A percentile compares a stretch with the other conserved stretches of the same genome.
Evolutionary conservation across 1,140 invertebrate genomes (phyloP).

Genomic region (Anthonomus grandis): DNA sequence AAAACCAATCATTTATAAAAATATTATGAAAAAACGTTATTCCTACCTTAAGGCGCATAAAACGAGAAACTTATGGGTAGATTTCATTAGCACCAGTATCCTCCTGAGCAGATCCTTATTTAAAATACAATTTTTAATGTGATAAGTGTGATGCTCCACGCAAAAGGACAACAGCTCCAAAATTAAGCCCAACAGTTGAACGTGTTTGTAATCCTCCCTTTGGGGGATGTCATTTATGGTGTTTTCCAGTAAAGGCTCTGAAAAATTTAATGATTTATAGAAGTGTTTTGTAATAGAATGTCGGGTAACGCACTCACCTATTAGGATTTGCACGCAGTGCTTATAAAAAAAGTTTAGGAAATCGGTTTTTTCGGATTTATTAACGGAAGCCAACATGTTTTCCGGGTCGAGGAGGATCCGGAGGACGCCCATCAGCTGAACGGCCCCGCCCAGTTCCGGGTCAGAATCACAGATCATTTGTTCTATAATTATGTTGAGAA

Average conservation of each 20-base stretch:
- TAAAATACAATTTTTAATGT: conserved; percentile 97
- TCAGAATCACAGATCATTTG: conserved; percentile 88
- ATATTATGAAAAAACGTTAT: not conserved
- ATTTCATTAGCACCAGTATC: conserved; percentile 95
- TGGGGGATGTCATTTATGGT: conserved; percentile 82
- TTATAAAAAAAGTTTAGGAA: conserved; percentile 99
- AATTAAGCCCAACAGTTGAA: conserved; percentile 91
- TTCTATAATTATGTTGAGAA: conserved; percentile 96
- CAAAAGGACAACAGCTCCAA: conserved; percentile 97
- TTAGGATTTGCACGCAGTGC: conserved; percentile 93
- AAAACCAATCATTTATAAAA: not conserved
- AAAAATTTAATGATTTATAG: no score
- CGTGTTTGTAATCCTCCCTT: conserved; percentile 93
- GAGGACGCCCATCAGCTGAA: conserved; percentile 92
- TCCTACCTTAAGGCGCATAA: conserved; percentile 75
- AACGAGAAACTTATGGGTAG: conserved; percentile 96
- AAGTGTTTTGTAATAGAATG: no score
- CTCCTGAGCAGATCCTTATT: conserved; percentile 93
- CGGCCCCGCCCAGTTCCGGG: conserved; percentile 91
- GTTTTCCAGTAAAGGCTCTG: conserved; percentile 85
- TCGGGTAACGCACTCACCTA: conserved; percentile 57
- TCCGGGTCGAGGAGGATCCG: conserved; percentile 95
- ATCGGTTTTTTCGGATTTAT: conserved; percentile 96
- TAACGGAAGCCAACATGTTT: conserved; percentile 92
- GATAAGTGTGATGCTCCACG: conserved; percentile 99